These are phyloP conservation scores for Drosophila subsilvestris DNA, from an alignment of 2,888 invertebrate genomes.

Conservation along the genomic window DNA sequence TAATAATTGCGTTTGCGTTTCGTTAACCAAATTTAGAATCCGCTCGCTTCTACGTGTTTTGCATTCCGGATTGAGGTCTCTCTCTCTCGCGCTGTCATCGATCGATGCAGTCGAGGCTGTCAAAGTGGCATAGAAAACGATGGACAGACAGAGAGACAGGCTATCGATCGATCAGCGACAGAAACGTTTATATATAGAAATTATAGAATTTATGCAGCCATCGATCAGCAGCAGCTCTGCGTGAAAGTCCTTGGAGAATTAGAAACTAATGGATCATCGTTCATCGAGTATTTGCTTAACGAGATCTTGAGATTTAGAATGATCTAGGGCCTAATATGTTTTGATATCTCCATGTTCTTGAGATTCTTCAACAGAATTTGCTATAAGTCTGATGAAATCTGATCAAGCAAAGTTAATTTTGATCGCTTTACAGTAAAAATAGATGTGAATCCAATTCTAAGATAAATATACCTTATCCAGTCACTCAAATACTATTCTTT, in stretches of 20 bases:
- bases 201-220: conserved; percentile 37
- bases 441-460: too few relatives aligned
- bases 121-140: conserved; percentile 44
- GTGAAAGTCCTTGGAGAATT: conserved; percentile 14
- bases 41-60: conserved; percentile 55
- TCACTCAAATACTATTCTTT: too few relatives aligned
- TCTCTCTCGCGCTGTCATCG: conserved; percentile 34
- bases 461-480: too few relatives aligned
- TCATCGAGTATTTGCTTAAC: not conserved
- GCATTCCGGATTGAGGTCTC: conserved; percentile 50
- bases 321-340: too few relatives aligned
- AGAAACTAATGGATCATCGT: not conserved
- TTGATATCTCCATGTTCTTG: not conserved
- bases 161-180: conserved; percentile 51
- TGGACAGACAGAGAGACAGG: conserved; percentile 42
- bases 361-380: not conserved
- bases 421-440: too few relatives aligned
- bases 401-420: too few relatives aligned
- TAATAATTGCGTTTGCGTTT: conserved; percentile 67
- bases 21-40: conserved; percentile 68
- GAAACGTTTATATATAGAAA: conserved; percentile 30
- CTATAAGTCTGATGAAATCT: too few relatives aligned
- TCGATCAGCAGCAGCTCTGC: conserved; percentile 30
- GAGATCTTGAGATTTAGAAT: not conserved
- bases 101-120: conserved; percentile 47